These are phyloP conservation scores for Albula glossodonta DNA, from an alignment of 2,113 vertebrate genomes.

Conservation along the genomic window DNA sequence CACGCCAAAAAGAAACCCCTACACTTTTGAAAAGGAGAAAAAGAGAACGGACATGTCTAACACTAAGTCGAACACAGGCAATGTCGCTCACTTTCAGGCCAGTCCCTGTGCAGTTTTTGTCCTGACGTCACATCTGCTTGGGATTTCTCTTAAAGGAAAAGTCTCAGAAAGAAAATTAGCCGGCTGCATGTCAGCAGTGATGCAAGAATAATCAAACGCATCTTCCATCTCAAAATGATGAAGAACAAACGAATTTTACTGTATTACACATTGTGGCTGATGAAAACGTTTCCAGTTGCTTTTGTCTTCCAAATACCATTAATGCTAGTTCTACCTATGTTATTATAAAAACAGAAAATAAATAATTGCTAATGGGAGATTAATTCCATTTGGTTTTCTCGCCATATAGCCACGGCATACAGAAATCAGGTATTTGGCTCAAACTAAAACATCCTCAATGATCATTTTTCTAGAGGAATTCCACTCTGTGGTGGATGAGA, in stretches of 20 bases:
- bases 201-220: neutral
- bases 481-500: neutral
- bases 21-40: conserved; percentile 27
- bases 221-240: too few species aligned
- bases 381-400: too few species aligned
- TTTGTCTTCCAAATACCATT: too few species aligned
- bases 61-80: neutral
- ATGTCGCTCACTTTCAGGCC: conserved; percentile 35
- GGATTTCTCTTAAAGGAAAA: conserved; percentile 47
- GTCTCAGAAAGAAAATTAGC: neutral
- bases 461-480: neutral
- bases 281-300: too few species aligned
- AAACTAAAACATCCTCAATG: neutral
- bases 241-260: too few species aligned
- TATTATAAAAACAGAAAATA: too few species aligned
- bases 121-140: conserved; percentile 40
- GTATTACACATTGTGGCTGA: too few species aligned
- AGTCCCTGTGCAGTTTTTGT: conserved; percentile 29
- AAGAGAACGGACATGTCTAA: conserved; percentile 5
- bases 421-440: neutral
- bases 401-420: too few species aligned
- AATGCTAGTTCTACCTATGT: too few species aligned
- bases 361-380: too few species aligned
- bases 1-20: neutral
- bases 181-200: neutral